These are phyloP conservation scores for Meghimatium bilineatum DNA, from an alignment of 2,888 invertebrate species.

Conservation along the genomic window DNA sequence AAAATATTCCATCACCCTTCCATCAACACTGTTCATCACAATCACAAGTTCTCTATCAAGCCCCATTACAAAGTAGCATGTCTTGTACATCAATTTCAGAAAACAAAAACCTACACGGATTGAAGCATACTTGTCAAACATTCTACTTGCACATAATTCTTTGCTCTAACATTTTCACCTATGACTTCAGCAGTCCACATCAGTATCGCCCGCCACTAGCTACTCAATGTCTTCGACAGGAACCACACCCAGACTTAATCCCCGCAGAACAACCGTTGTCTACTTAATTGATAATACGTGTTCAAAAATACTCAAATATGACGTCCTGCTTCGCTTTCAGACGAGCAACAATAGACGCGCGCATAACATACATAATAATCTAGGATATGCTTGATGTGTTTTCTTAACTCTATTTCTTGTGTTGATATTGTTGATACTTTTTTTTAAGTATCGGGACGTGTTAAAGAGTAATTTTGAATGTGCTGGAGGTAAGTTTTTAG, in stretches of 20 bases:
- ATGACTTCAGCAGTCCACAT: background rate
- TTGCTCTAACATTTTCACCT: background rate
- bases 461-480: background rate
- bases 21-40: background rate
- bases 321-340: background rate
- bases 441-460: background rate
- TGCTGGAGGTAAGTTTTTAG: background rate
- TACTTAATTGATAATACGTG: constrained; percentile 1
- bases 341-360: background rate
- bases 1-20: background rate
- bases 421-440: too few relatives aligned
- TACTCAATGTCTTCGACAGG: background rate
- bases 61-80: background rate
- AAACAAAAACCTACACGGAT: background rate
- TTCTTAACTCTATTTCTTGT: background rate
- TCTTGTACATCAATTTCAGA: background rate
- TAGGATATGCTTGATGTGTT: background rate
- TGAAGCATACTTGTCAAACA: background rate
- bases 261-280: background rate
- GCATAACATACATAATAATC: background rate
- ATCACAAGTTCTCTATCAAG: background rate
- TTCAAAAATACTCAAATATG: background rate
- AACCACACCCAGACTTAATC: background rate
- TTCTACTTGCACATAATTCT: background rate
- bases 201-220: background rate